Base-by-base conservation (phyloP, 2,797 vertebrate species). In the Masticophis lateralis region DNA sequence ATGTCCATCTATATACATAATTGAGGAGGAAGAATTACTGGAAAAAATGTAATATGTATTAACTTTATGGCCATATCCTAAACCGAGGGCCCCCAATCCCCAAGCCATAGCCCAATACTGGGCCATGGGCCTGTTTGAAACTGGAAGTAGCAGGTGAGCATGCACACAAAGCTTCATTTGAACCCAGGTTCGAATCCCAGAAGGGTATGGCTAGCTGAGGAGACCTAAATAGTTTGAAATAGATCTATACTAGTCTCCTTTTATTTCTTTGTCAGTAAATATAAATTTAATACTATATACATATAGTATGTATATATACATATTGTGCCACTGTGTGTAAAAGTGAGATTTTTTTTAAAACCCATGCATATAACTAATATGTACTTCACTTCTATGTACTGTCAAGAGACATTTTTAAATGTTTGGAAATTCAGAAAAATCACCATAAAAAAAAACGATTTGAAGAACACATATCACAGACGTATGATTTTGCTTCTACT, bases 1-100 rank as follows among this genome's bases (percentile, higher is more conserved):
- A 18, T 69, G 11, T n/a, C 89, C n/a, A 55, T 51, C 11, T 90
- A 51, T 32, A 5, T 55, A 79, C 6, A 53, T 90, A n/a, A 66
- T 53, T 66, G 89, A n/a, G 10, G 5, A 56, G 14, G 27, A 16
- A 43, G 43, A 20, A 22, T 28, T 83, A 83, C 37, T 83, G 18
- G 74, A 47, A 47, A 83, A 47, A 47, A 83, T 83, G 20, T 83
- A 79, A 27, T 25, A 59, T 28, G 13, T 6, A 16, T 89, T 61
- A 25, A 89, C 27, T 89, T 20, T 20, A 88, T 83, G 37, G 47
- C 37, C 32, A 27, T 90, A 55, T 79, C 53, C 22, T 43, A 47
- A 59, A 1, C n/a, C 0, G 6, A n/a, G 27, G 0, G 5, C 37
- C 2, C 14, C 66, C 66, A 37, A 74, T 1, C n/a, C 2, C n/a